A percentile compares a stretch with the other conserved stretches of the same genome.
phyloP scores from a whole-genome alignment of 2,888 invertebrate species.

The Dolomedes plantarius region DNA sequence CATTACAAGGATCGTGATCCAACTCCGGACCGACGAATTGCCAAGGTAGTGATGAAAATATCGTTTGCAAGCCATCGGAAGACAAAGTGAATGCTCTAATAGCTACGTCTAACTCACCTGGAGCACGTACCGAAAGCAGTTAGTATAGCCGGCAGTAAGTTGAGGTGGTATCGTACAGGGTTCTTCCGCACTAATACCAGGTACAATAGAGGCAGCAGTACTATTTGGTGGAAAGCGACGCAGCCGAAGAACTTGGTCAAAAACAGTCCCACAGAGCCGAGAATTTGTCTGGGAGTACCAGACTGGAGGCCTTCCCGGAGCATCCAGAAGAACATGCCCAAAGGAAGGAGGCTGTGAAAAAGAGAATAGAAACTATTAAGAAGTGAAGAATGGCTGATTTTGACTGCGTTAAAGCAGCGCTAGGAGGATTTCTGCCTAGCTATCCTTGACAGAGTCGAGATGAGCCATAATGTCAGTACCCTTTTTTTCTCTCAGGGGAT shows the following conservation, averaged over 20 bases:
- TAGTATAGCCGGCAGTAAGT: constrained; percentile 56
- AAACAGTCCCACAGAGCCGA: constrained; percentile 56
- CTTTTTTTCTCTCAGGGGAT: no score
- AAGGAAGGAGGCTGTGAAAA: constrained; percentile 28
- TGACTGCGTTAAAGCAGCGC: no score
- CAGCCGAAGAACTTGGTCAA: constrained; percentile 46
- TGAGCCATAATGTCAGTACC: no score
- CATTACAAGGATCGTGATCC: no score
- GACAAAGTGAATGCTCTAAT: no score
- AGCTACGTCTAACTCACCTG: no score
- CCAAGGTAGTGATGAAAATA: no score
- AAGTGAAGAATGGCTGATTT: background rate
- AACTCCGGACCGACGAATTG: no score
- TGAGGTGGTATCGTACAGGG: constrained; percentile 38
- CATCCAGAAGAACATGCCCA: constrained; percentile 72
- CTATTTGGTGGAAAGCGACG: constrained; percentile 54
- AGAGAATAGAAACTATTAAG: background rate
- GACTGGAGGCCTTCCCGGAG: constrained; percentile 47
- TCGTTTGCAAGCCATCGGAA: no score
- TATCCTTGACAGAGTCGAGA: no score
- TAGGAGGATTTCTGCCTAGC: no score
- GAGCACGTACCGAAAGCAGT: constrained; percentile 67
- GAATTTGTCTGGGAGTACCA: constrained; percentile 21
- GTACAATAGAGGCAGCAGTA: constrained; percentile 48
- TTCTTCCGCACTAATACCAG: constrained; percentile 56